A percentile compares a stretch with the other conserved stretches of the same genome.
phyloP scores from a whole-genome alignment of 92 coral and sea anemone species.

The Heliopora coerulea region DNA sequence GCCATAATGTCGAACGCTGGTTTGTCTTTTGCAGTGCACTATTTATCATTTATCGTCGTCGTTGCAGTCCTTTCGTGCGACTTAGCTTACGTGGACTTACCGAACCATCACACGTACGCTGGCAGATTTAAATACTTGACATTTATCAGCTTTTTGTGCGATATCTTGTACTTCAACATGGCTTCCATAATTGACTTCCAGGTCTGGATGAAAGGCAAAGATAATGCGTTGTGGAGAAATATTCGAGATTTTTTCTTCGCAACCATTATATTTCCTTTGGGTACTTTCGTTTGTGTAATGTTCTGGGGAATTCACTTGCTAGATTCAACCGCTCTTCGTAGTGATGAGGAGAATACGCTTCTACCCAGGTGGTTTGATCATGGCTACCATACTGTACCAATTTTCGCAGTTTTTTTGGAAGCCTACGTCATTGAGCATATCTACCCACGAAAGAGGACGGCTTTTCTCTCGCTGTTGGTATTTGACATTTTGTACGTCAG shows the following conservation, averaged over 20 bases:
- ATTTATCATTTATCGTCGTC: slow-evolving; percentile 65
- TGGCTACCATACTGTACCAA: slow-evolving; percentile 84
- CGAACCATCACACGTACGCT: slow-evolving; percentile 69
- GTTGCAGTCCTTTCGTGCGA: slow-evolving; percentile 72
- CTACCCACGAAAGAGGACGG: slow-evolving; percentile 67
- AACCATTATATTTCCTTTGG: slow-evolving; percentile 75
- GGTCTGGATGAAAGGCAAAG: slow-evolving; percentile 58
- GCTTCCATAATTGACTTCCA: slow-evolving; percentile 78
- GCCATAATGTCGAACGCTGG: slow-evolving; percentile 28
- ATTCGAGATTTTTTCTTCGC: slow-evolving; percentile 80
- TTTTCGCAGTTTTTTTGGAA: slow-evolving; percentile 59
- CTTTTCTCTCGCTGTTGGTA: slow-evolving; percentile 57
- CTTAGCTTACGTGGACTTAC: slow-evolving; percentile 63
- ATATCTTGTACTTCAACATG: slow-evolving; percentile 73
- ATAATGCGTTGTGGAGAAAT: slow-evolving; percentile 60
- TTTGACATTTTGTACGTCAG: slow-evolving; percentile 58
- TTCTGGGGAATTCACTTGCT: slow-evolving; percentile 82
- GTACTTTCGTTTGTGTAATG: slow-evolving; percentile 65
- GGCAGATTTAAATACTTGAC: slow-evolving; percentile 94
- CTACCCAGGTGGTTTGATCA: slow-evolving; percentile 82
- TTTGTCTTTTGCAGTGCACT: slow-evolving; percentile 65
- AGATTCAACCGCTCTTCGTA: slow-evolving; percentile 73
- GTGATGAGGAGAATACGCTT: slow-evolving; percentile 60
- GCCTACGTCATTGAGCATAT: slow-evolving; percentile 65
- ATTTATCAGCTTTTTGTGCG: slow-evolving; percentile 78